Base-by-base conservation (phyloP, 2,113 vertebrate species). In the Nicator chloris region DNA sequence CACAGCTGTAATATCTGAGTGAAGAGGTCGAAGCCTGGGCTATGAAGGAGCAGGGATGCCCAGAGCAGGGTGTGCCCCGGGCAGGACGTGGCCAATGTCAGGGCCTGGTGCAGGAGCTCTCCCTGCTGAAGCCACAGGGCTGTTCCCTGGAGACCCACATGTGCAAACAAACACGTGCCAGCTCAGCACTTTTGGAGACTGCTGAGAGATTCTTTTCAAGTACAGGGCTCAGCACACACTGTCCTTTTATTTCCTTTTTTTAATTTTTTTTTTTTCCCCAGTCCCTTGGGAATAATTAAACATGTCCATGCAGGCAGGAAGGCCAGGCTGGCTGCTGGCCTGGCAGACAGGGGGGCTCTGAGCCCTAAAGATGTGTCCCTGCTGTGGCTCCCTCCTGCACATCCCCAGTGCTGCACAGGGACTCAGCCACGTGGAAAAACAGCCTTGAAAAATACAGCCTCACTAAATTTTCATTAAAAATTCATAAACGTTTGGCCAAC, bases 21-120 rank as follows among this genome's bases (percentile, higher is more conserved):
- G 1, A 7, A 13, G 56, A 0, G 1, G 7, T 3, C 0, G 0
- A 5, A n/a, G 44, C 15, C 24, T 33, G 61, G 60, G 40, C 33
- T 75, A 37, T 37, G 56, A 13, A 57, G 56, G 50, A 17, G 19
- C 50, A 31, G 35, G 44, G 44, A 14, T 57, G 33, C 21, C 24
- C 54, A 27, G 60, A 37, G 40, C 5, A 60, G 35, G 57, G 15
- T 42, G 42, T 42, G 42, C 42, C 42, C 42, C 42, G 15, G 42
- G 42, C 45, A 1, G 66, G 81, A 42, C 15, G 60, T 1, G 6
- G 49, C 31, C 2, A 9, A 1, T 71, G 61, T 15, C 44, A 7
- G 39, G 6, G 65, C 54, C 18, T 35, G 0, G 1, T 0, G 3
- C 15, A 5, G 63, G 56, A 71, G 44, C 77, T 83, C 9, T 8